Evolutionary conservation across 2,888 invertebrate species (phyloP), one percentile per base, ranked within the genome.

Genomic region (Nymphalis urticae): DNA sequence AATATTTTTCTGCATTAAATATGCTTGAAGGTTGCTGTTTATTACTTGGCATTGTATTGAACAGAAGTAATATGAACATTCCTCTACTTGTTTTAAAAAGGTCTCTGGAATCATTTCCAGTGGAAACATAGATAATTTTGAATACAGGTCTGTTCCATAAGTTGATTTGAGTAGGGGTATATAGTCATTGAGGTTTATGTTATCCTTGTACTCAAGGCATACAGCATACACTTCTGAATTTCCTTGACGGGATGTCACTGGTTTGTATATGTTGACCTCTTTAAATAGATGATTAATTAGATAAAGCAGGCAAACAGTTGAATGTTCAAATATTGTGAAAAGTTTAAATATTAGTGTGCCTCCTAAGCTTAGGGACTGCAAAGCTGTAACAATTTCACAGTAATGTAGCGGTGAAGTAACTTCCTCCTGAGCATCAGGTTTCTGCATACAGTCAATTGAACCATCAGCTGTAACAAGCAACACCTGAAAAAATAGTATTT

Each of bases 141-240:
- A 78, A 76, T 85, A 82, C 48, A 86, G 64, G 60, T 87, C 86
- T 76, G 88, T 85, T 51, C 93, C 89, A 90, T 94, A 84, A 77
- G 88, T 81, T 60, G 78, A 75, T 73, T 89, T 85, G 1, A 96
- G 82, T 1, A 82, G 82, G 4, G 87, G 79, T 48, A 94, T 76
- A 77, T 90, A 93, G 0, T 86, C 85, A 7, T 83, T 79, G 1
- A 94, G 73, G n/a, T 75, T 74, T 8, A 87, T 74, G 17, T 76
- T 78, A 3, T 95, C 95, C 75, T 92, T 92, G 80, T 94, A 96
- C 27, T 92, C 90, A 36, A 95, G 82, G 78, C 96, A 97, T 42
- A 98, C 91, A 0, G 98, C 94, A 82, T 99, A 99, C 0, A 97
- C 95, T 88, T 99, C 99, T 0, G 98, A 98, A 87, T 99, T 99